Percentiles rank a stretch among this genome's conserved stretches.
Evolutionary conservation across 2,888 invertebrate genomes (phyloP).

Genomic region (Caradrina kadenii): DNA sequence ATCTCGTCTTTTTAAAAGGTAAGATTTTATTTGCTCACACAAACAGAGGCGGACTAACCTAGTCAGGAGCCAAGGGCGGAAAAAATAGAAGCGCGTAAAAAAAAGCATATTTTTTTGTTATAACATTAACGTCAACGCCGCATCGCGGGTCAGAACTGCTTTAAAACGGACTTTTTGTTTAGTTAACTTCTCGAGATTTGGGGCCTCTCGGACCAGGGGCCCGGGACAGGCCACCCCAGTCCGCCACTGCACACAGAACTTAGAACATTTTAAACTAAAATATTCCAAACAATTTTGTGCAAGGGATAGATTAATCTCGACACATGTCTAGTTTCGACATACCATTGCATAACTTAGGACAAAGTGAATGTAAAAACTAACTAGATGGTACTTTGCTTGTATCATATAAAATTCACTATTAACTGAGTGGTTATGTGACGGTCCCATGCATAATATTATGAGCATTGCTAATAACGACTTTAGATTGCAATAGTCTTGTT

Average conservation of each 20-base stretch:
- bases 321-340: conserved; percentile 35
- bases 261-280: background rate
- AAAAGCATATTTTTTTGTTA: no score
- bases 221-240: no score
- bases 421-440: conserved; percentile 39
- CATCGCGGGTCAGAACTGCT: no score
- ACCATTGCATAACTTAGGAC: conserved; percentile 32
- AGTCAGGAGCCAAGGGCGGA: no score
- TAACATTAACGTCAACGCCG: no score
- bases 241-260: background rate
- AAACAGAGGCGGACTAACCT: no score
- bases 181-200: no score
- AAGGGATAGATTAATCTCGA: conserved; percentile 29
- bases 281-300: conserved; percentile 1
- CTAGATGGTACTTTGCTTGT: conserved; percentile 24
- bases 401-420: conserved; percentile 45
- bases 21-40: background rate
- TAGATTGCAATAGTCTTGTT: conserved; percentile 55
- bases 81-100: no score
- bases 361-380: conserved; percentile 49
- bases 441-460: conserved; percentile 51
- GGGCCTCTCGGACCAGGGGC: no score
- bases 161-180: no score
- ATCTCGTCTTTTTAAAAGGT: background rate
- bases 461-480: conserved; percentile 51